Conservation (phyloP, 2,113 vertebrate genomes). For the Centropus bengalensis region DNA sequence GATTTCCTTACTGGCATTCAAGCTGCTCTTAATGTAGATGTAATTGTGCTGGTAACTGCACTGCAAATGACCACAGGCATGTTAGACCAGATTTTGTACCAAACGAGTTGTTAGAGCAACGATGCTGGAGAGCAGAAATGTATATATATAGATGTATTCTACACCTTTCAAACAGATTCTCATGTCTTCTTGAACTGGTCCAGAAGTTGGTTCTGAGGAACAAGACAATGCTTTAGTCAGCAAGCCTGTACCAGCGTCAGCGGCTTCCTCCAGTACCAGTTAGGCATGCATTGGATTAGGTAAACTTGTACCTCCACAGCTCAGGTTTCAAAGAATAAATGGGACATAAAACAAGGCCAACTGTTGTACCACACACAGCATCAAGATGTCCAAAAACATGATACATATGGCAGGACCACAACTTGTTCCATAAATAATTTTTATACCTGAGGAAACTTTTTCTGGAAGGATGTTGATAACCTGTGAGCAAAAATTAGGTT, state of each 20-base stretch:
- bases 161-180: neutral
- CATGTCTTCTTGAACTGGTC: fast-evolving
- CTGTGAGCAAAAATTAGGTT: neutral
- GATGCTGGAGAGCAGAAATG: fast-evolving
- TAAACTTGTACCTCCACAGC: neutral
- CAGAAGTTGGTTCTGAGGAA: neutral
- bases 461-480: neutral
- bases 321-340: neutral
- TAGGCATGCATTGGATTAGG: neutral
- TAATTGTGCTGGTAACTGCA: neutral
- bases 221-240: neutral
- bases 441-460: neutral
- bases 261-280: neutral
- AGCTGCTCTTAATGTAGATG: neutral
- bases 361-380: neutral
- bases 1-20: neutral
- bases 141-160: no score
- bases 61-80: neutral
- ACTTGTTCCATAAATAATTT: neutral
- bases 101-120: neutral
- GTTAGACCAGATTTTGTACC: neutral
- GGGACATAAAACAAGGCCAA: neutral
- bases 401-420: neutral
- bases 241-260: neutral
- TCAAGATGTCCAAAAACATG: neutral